Evolutionary conservation across 2,113 vertebrate genomes (phyloP), one percentile per base, ranked within the genome.

Genomic region (Brachyhypopomus occidentalis): DNA sequence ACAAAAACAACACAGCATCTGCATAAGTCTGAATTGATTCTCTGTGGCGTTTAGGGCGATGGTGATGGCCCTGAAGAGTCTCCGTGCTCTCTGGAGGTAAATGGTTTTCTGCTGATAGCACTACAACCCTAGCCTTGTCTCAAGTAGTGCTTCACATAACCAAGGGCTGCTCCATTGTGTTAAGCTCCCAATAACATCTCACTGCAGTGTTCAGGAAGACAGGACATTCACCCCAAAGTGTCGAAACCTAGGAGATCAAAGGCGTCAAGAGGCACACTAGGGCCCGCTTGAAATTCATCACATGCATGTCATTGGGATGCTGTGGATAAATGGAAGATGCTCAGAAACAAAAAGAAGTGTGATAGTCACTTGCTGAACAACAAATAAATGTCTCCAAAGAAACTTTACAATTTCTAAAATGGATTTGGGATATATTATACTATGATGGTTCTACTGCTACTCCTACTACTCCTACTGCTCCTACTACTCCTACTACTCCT

Each of bases 111-210:
- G 84, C 71, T 83, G 87, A 86, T 86, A 89, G 93, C 88, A 89
- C 84, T 94, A 92, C 94, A 96, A 94, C 48, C 82, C 91, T 91
- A 90, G 93, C 85, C 92, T 95, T 91, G 93, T 93, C 91, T 96
- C 90, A 92, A 96, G 94, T 92, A 93, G 91, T 90, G 79, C 92
- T 94, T 90, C 90, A 93, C 86, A 86, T 89, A 91, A 92, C 85
- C 84, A 85, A 94, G 89, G 91, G 94, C 92, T 88, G 91, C 89
- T 85, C 91, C 89, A 92, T 93, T 94, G 92, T 88, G 93, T 92
- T 92, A 93, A 93, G 90, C 91, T 94, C 90, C 90, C 88, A 92
- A 89, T 90, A 91, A 94, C 85, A 93, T 91, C 83, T 87, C 89
- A 92, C 82, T 87, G 93, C 88, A 93, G 89, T 91, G 88, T 88